Conservation (phyloP, 2,113 vertebrate species). For the Brienomyrus longianalis region DNA sequence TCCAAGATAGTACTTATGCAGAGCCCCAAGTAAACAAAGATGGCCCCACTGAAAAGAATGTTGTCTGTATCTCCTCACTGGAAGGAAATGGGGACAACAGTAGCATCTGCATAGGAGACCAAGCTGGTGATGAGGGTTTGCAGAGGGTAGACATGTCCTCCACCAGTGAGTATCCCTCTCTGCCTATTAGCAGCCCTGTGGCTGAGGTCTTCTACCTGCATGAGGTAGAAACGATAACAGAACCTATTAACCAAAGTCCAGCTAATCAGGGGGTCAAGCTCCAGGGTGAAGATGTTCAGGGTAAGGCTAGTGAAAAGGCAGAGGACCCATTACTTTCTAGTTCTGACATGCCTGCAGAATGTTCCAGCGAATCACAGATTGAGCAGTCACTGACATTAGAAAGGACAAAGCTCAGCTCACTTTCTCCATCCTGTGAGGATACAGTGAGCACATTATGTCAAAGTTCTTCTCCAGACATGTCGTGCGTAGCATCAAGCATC, state of each 20-base stretch:
- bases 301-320: not conserved
- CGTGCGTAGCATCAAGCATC: not conserved
- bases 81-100: not conserved
- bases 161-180: slow-evolving; percentile 45
- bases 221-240: not conserved
- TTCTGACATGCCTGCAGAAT: slow-evolving; percentile 12
- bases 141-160: slow-evolving; percentile 18
- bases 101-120: not conserved
- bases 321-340: slow-evolving; percentile 4
- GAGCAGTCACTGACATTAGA: not conserved
- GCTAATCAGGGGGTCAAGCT: not conserved
- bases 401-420: slow-evolving; percentile 28
- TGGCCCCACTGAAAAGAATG: not conserved
- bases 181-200: slow-evolving; percentile 42
- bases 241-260: not conserved
- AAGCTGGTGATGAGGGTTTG: slow-evolving; percentile 7
- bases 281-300: not conserved
- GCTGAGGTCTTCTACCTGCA: slow-evolving; percentile 42
- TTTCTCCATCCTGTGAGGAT: slow-evolving; percentile 20
- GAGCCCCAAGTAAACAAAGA: not conserved
- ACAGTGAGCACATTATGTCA: slow-evolving; percentile 24
- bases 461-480: not conserved
- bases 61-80: not conserved
- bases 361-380: not conserved
- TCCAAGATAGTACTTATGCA: not conserved